phyloP scores from a whole-genome alignment of 2,888 invertebrate genomes.

The Elysia crispata region DNA sequence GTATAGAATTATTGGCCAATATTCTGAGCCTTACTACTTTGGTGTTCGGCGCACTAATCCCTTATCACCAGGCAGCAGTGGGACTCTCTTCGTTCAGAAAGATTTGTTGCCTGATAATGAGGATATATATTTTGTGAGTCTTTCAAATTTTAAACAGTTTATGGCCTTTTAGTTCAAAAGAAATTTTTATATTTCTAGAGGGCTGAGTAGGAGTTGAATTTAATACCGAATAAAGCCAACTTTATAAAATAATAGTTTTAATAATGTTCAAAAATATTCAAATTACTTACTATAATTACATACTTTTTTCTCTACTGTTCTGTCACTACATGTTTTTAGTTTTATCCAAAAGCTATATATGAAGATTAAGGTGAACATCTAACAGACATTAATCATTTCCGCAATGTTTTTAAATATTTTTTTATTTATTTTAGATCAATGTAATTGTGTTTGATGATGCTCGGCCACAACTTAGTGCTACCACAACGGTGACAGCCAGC shows the following conservation, averaged over 20 bases:
- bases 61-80: slow-evolving; percentile 31
- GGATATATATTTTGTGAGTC: slow-evolving; percentile 29
- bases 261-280: background rate
- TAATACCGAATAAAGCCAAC: background rate
- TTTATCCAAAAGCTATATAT: no score
- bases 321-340: background rate
- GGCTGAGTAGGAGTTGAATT: background rate
- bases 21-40: slow-evolving; percentile 66
- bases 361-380: no score
- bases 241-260: no score
- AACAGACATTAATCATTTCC: no score
- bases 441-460: slow-evolving; percentile 68
- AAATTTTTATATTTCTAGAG: background rate
- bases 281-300: background rate
- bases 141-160: background rate
- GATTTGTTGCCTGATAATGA: slow-evolving; percentile 30
- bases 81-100: slow-evolving; percentile 24
- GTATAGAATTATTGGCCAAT: slow-evolving; percentile 59
- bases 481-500: slow-evolving; percentile 59
- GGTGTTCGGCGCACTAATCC: slow-evolving; percentile 37
- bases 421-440: slow-evolving; percentile 57
- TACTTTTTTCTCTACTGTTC: background rate
- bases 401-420: no score
- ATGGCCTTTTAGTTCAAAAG: background rate
- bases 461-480: slow-evolving; percentile 62